phyloP scores from a whole-genome alignment of 2,888 invertebrate species.

The Heteromurus nitidus region DNA sequence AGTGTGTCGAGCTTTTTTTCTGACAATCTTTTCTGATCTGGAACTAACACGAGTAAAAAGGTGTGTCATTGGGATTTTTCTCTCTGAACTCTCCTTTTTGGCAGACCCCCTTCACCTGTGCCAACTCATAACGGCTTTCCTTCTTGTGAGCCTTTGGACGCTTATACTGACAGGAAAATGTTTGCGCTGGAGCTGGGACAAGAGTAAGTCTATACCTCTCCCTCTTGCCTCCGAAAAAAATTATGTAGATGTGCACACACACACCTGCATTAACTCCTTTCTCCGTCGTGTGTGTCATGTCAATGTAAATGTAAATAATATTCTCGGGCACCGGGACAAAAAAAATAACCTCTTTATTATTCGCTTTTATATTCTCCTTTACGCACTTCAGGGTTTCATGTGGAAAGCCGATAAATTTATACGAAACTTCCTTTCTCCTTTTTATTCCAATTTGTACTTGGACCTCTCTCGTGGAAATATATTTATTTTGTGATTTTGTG shows the following conservation, averaged over 20 bases:
- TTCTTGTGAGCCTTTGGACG: constrained; percentile 75
- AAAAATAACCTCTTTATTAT: constrained; percentile 35
- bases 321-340: too few species aligned
- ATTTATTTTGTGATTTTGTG: too few species aligned
- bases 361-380: constrained; percentile 15
- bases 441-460: not conserved
- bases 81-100: constrained; percentile 39
- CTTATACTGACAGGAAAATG: constrained; percentile 73
- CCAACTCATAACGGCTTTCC: constrained; percentile 95
- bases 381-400: constrained; percentile 25
- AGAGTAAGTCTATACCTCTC: constrained; percentile 65
- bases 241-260: too few species aligned
- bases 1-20: too few species aligned
- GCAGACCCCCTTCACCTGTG: constrained; percentile 93
- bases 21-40: too few species aligned
- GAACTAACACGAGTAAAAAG: constrained; percentile 32
- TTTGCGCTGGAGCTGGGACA: constrained; percentile 72
- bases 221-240: too few species aligned
- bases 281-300: not conserved
- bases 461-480: not conserved
- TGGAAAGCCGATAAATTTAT: constrained; percentile 47
- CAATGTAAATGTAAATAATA: constrained; percentile 12
- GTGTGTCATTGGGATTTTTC: constrained; percentile 67
- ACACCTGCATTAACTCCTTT: constrained; percentile 8
- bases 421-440: constrained; percentile 14